A percentile compares a stretch with the other conserved stretches of the same genome.
These are phyloP conservation scores for Astropecten irregularis DNA, from an alignment of 53 echinoderm and acorn worm species.

Conservation along the genomic window DNA sequence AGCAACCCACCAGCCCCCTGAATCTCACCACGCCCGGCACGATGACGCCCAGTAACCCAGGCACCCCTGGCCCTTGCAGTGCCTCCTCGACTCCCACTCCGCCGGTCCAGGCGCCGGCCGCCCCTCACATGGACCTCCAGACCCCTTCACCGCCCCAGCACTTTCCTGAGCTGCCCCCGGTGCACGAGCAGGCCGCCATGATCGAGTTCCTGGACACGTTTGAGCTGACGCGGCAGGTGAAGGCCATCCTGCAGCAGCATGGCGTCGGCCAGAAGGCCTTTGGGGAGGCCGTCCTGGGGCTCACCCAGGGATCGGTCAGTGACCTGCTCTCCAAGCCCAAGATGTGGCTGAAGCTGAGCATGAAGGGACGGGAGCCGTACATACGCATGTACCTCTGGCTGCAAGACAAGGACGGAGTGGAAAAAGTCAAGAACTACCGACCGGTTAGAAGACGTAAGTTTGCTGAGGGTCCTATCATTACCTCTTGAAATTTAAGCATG, in stretches of 20 bases:
- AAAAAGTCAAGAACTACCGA: conserved; percentile 89
- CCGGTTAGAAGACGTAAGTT: conserved; percentile 86
- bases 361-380: conserved; percentile 98
- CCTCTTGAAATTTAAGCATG: too few relatives aligned
- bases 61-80: conserved; percentile 22
- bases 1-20: conserved; percentile 13
- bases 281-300: conserved; percentile 94
- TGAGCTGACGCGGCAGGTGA: conserved; percentile 91
- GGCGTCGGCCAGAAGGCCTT: conserved; percentile 96
- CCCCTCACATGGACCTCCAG: conserved; percentile 55
- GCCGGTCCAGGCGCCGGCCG: conserved; percentile 38
- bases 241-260: conserved; percentile 88
- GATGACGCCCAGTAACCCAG: not conserved
- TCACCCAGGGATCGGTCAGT: conserved; percentile 99
- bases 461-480: too few relatives aligned
- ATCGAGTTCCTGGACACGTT: conserved; percentile 96
- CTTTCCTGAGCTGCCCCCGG: conserved; percentile 88
- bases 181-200: conserved; percentile 96
- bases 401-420: conserved; percentile 87
- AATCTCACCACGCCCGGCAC: not conserved
- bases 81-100: conserved; percentile 48
- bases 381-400: conserved; percentile 99
- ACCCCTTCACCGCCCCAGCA: conserved; percentile 66
- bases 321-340: conserved; percentile 98
- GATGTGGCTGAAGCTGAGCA: conserved; percentile 97